Conservation (phyloP, 2,113 vertebrate species). For the Podarcis cretensis region DNA sequence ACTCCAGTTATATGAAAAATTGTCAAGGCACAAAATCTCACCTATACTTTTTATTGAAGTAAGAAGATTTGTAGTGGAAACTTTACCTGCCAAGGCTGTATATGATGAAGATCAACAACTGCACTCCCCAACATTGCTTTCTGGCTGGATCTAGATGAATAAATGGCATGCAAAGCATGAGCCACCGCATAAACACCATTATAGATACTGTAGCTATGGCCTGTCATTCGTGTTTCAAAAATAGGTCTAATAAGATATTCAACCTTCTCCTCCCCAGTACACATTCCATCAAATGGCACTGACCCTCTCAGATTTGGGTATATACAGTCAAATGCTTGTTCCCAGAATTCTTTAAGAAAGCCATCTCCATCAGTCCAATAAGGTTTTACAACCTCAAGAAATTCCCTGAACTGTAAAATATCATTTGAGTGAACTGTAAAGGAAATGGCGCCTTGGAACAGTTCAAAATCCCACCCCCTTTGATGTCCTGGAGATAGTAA, state of each 20-base stretch:
- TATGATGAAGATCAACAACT: not conserved
- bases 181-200: not conserved
- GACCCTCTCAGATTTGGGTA: not conserved
- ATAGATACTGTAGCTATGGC: not conserved
- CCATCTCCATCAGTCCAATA: not conserved
- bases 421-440: not conserved
- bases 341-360: conserved; percentile 1
- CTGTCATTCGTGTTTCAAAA: not conserved
- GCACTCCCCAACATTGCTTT: not conserved
- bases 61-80: too few species aligned
- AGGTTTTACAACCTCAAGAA: not conserved
- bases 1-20: too few species aligned
- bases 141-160: too few species aligned
- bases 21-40: too few species aligned
- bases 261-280: not conserved
- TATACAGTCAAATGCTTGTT: conserved; percentile 6
- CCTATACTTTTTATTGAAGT: too few species aligned
- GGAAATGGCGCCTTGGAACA: not conserved
- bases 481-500: not conserved
- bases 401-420: not conserved
- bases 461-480: not conserved
- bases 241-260: not conserved
- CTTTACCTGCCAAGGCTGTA: conserved; percentile 1
- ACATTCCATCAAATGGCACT: not conserved
- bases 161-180: not conserved